A percentile compares a stretch with the other conserved stretches of the same genome.
Conservation (phyloP, 2,888 invertebrate species). For the Cephus spinipes region DNA sequence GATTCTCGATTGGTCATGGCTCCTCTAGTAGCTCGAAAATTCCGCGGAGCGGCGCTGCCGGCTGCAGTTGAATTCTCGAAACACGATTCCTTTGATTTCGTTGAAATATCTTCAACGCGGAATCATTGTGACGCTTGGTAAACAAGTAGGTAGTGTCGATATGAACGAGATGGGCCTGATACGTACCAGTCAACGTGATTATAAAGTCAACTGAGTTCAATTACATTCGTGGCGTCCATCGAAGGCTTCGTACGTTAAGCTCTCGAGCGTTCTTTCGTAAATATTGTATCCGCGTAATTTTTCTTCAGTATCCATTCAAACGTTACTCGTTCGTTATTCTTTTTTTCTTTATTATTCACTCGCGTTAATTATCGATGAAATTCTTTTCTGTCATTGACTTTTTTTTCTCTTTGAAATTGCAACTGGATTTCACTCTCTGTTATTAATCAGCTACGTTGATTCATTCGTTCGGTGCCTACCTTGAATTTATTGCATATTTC, state of each 20-base stretch:
- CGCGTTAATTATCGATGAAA: background rate
- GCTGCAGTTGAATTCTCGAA: background rate
- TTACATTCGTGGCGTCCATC: conserved; percentile 25
- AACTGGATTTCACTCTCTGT: background rate
- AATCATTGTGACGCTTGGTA: background rate
- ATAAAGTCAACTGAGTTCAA: conserved; percentile 53
- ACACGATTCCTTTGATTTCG: background rate
- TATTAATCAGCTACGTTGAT: background rate
- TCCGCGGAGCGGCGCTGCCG: background rate
- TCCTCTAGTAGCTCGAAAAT: background rate
- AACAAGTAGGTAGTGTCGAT: background rate
- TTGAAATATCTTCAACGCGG: background rate
- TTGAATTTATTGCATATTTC: background rate
- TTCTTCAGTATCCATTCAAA: background rate
- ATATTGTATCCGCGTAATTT: background rate
- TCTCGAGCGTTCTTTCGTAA: background rate
- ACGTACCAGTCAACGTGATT: conserved; percentile 43
- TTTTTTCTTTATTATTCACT: background rate
- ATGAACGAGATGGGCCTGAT: conserved; percentile 18
- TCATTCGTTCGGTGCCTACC: background rate
- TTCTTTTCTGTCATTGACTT: background rate
- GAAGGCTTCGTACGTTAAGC: background rate
- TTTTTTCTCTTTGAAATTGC: background rate
- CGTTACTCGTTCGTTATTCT: background rate
- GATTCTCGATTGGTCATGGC: background rate